phyloP scores from a whole-genome alignment of 2,797 vertebrate genomes.

The Sebastes iracundus region DNA sequence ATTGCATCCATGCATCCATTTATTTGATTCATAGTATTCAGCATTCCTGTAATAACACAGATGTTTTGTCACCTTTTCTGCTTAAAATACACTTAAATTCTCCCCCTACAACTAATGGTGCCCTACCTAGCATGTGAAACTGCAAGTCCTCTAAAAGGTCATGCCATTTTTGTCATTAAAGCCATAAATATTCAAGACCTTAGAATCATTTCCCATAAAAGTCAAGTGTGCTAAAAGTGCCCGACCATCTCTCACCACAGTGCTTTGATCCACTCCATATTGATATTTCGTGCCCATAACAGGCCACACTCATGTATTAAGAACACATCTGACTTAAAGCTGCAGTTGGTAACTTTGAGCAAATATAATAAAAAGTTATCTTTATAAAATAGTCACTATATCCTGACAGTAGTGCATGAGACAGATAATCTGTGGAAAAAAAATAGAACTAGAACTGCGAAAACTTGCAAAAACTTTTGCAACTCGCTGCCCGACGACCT shows the following conservation, averaged over 20 bases:
- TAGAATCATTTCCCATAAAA: constrained; percentile 9
- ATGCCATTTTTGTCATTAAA: background rate
- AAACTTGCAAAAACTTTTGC: too few species aligned
- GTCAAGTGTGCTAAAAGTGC: constrained; percentile 36
- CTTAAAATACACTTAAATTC: background rate
- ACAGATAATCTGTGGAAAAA: too few species aligned
- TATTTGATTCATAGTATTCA: background rate
- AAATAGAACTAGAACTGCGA: too few species aligned
- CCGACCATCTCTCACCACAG: constrained; percentile 20
- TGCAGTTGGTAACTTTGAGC: too few species aligned
- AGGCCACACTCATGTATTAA: background rate
- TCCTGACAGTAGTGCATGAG: too few species aligned
- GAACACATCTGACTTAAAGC: background rate
- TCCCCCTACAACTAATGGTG: background rate
- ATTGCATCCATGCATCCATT: background rate
- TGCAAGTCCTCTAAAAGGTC: background rate
- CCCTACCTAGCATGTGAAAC: constrained; percentile 25
- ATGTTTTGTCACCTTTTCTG: background rate
- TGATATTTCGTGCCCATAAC: background rate
- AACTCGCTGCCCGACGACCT: too few species aligned
- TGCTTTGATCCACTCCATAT: background rate
- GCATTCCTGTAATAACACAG: background rate
- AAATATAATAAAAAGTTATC: too few species aligned
- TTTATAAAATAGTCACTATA: too few species aligned
- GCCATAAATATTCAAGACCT: background rate